Evolutionary conservation across 1,140 invertebrate species (phyloP), one percentile per base, ranked within the genome.

Genomic region (Drosophila micromelanica): DNA sequence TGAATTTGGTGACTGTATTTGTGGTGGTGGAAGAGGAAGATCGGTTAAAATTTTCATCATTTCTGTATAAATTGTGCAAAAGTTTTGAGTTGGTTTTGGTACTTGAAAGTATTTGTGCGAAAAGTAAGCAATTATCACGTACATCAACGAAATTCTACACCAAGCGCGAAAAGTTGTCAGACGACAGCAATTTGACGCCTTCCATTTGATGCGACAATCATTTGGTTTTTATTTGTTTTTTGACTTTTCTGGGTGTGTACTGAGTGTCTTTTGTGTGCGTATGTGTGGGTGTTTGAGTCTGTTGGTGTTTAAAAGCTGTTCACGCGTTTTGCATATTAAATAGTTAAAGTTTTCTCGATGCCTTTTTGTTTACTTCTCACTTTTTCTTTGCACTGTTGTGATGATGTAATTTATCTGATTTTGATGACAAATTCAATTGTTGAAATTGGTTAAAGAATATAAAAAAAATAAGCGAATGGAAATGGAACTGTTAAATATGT

Each of bases 1-100:
- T 97, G 93, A 97, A 97, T 93, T 97, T 97, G 51, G 96, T 97
- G 92, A 97, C 96, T 97, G 94, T 77, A 27, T 35, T 42, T 12
- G 46, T 7, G 32, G 20, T 4, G 9, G 30, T 17, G 15, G 9
- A 32, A 37, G 32, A 9, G 48, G 52, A 43, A 40, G 20, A 23
- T 23, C 20, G 20, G 20, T 23, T 35, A 35, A 35, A 35, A 35
- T 35, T 35, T 8, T 8, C 8, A 8, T 35, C 6, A 35, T 8
- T 35, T 35, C 7, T 8, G 9, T 35, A 8, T 35, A 46, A 49
- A 42, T 51, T 62, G 37, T 59, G 43, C 64, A 73, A 59, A 51
- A 65, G 46, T 67, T 67, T 51, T 15, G 35, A 32, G 61, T n/a
- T 27, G 48, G 35, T 20, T 20, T 72, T 65, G 55, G 48, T 30